Percentiles rank a stretch among this genome's conserved stretches.
phyloP scores from a whole-genome alignment of 2,888 invertebrate species.

The Creontiades dilutus region DNA sequence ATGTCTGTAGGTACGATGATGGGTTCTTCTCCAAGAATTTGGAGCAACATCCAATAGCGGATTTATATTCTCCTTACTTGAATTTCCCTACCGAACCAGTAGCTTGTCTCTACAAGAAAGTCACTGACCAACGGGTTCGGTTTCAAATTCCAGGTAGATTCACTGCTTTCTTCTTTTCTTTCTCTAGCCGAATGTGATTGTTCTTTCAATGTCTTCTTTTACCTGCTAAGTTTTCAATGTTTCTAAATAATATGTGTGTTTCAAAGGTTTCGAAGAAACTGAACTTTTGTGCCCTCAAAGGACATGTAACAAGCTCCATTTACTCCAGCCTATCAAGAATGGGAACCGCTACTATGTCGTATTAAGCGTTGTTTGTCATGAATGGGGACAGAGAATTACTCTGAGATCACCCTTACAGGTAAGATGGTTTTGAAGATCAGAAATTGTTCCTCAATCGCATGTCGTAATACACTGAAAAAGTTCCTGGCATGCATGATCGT shows the following conservation, averaged over 20 bases:
- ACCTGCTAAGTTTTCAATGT: too few relatives aligned
- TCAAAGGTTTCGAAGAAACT: constrained; percentile 81
- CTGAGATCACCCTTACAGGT: constrained; percentile 89
- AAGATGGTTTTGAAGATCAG: not conserved
- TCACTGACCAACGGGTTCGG: constrained; percentile 84
- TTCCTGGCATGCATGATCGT: too few relatives aligned
- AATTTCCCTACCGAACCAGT: constrained; percentile 81
- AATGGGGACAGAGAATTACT: constrained; percentile 82
- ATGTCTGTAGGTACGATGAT: constrained; percentile 79
- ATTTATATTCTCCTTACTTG: constrained; percentile 77
- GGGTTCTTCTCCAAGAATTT: constrained; percentile 79
- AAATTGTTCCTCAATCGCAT: too few relatives aligned
- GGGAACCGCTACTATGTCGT: constrained; percentile 85
- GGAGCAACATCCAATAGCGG: constrained; percentile 74
- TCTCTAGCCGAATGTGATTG: too few relatives aligned
- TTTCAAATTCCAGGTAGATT: constrained; percentile 82
- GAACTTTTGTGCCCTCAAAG: constrained; percentile 84
- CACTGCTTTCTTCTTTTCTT: not conserved
- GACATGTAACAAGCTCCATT: constrained; percentile 83
- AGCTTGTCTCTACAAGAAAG: constrained; percentile 81
- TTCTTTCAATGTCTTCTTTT: too few relatives aligned
- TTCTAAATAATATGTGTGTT: not conserved
- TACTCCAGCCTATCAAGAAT: constrained; percentile 82
- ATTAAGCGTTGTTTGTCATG: constrained; percentile 83
- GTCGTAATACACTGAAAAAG: too few relatives aligned